Percentiles rank a stretch among this genome's conserved stretches.
Evolutionary conservation across 2,888 invertebrate species (phyloP).

Genomic region (Caenorhabditis wallacei): DNA sequence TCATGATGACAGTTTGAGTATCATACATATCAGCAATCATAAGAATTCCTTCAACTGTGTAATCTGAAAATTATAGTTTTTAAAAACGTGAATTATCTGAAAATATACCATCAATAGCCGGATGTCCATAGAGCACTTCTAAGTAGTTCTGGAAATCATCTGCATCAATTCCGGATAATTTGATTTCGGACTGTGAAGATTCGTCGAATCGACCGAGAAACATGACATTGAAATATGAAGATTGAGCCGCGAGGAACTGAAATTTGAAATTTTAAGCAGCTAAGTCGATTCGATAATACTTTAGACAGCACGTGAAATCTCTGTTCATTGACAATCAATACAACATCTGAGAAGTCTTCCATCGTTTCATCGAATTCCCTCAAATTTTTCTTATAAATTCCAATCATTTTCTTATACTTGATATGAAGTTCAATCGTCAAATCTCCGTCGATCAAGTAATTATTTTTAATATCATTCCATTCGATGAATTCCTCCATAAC

Average conservation of each 20-base stretch:
- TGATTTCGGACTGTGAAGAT: neutral
- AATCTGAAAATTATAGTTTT: too few species aligned
- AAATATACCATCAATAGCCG: constrained; percentile 1
- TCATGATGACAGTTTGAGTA: neutral
- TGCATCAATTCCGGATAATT: neutral
- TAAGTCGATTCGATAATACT: neutral
- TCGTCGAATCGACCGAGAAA: neutral
- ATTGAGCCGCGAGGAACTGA: neutral
- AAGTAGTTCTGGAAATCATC: neutral
- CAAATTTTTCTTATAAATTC: neutral
- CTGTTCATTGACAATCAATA: neutral
- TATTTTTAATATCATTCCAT: neutral
- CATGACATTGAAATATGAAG: neutral
- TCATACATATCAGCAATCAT: neutral
- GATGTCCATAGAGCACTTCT: constrained; percentile 6
- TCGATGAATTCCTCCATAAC: neutral
- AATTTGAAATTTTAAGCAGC: neutral
- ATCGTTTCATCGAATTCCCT: neutral
- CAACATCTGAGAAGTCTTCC: neutral
- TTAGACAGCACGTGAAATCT: neutral
- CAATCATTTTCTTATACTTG: neutral
- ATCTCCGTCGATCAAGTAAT: neutral
- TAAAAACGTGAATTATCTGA: too few species aligned
- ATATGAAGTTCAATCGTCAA: neutral
- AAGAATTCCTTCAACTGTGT: neutral